A percentile compares a stretch with the other conserved stretches of the same genome.
These are phyloP conservation scores for Naso thynnoides DNA, from an alignment of 2,797 vertebrate genomes.

Conservation along the genomic window DNA sequence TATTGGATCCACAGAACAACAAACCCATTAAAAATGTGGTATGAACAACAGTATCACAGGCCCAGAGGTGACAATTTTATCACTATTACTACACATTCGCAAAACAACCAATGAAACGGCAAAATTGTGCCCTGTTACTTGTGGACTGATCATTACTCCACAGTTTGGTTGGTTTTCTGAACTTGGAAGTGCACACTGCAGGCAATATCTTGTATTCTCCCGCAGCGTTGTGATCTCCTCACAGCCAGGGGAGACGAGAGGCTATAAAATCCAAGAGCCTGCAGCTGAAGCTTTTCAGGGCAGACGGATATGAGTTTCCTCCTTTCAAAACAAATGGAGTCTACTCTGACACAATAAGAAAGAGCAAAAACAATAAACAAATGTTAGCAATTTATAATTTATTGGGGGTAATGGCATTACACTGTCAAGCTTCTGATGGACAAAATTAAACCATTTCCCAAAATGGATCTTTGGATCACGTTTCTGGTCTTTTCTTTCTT, in stretches of 20 bases:
- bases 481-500: too few species aligned
- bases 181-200: slow-evolving; percentile 54
- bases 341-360: slow-evolving; percentile 37
- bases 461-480: slow-evolving; percentile 7
- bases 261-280: slow-evolving; percentile 61
- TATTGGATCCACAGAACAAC: slow-evolving; percentile 70
- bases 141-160: slow-evolving; percentile 52
- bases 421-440: slow-evolving; percentile 4
- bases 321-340: slow-evolving; percentile 48
- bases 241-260: slow-evolving; percentile 44
- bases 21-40: slow-evolving; percentile 69
- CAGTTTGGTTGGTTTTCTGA: slow-evolving; percentile 37
- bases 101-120: slow-evolving; percentile 58
- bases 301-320: slow-evolving; percentile 42
- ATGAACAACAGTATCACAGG: slow-evolving; percentile 58
- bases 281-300: slow-evolving; percentile 52
- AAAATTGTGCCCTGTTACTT: slow-evolving; percentile 28
- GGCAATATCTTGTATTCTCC: slow-evolving; percentile 59
- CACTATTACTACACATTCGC: slow-evolving; percentile 62
- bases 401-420: background rate
- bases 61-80: slow-evolving; percentile 65
- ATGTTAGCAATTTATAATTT: slow-evolving; percentile 23
- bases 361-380: slow-evolving; percentile 28
- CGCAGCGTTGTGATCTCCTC: slow-evolving; percentile 56
- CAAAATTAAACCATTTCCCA: slow-evolving; percentile 15